Conservation (phyloP, 2,888 invertebrate species). For the Leptogaster cylindrica region DNA sequence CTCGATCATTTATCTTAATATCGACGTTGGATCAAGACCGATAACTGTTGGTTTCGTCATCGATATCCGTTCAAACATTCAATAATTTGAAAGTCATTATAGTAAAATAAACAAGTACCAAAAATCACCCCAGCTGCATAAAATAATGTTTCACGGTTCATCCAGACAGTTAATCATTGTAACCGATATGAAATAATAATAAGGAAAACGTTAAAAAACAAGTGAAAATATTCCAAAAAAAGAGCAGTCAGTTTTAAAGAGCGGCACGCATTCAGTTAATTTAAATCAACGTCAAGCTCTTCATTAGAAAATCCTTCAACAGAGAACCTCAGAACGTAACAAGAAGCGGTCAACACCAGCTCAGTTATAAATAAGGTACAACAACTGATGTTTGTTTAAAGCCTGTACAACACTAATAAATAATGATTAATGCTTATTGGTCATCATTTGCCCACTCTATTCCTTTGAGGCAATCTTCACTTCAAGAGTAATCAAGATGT, state of each 20-base stretch:
- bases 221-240: slow-evolving; percentile 31
- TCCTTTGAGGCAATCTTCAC: slow-evolving; percentile 42
- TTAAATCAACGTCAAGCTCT: slow-evolving; percentile 48
- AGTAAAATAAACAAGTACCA: slow-evolving; percentile 45
- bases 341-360: slow-evolving; percentile 22
- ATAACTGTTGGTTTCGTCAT: slow-evolving; percentile 16
- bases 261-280: slow-evolving; percentile 42
- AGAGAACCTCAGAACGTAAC: slow-evolving; percentile 20
- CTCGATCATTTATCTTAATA: slow-evolving; percentile 35
- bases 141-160: slow-evolving; percentile 33
- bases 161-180: slow-evolving; percentile 45
- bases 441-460: slow-evolving; percentile 47
- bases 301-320: slow-evolving; percentile 44
- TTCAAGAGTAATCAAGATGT: slow-evolving; percentile 48
- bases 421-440: slow-evolving; percentile 49
- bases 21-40: not conserved
- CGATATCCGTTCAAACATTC: not conserved
- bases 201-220: slow-evolving; percentile 19
- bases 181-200: slow-evolving; percentile 45
- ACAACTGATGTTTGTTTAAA: slow-evolving; percentile 48
- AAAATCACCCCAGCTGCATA: slow-evolving; percentile 41
- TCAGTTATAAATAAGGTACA: slow-evolving; percentile 31
- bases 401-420: slow-evolving; percentile 47
- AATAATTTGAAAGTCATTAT: slow-evolving; percentile 47
- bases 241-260: slow-evolving; percentile 22